Evolutionary conservation across 2,888 invertebrate species (phyloP), one percentile per base, ranked within the genome.

Genomic region (Globia sparganii): DNA sequence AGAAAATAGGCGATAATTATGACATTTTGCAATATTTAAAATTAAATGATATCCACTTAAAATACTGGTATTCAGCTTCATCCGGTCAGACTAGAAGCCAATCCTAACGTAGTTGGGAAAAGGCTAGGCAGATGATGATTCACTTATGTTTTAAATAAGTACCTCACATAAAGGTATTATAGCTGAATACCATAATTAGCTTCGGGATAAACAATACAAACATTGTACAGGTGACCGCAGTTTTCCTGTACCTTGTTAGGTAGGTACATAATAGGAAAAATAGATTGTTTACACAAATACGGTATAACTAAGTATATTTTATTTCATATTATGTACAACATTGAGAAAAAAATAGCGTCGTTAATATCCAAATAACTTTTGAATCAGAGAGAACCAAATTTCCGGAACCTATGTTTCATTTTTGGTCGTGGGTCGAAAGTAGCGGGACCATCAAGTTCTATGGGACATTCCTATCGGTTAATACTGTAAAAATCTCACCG

Each of bases 381-480:
- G n/a, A 46, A 72, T 43, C 21, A 53, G 4, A 73, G 4, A 73
- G 46, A 73, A 72, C 5, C 53, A 78, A 78, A 80, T 80, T 66
- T 78, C 66, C 46, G 46, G 11, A 56, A 61, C 15, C 25, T 37
- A n/a, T 18, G 13, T 62, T 66, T n/a, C 3, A 43, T 46, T 53
- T 65, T 53, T 46, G 49, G 31, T 31, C 28, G 15, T 18, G 21
- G 6, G n/a, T 15, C 11, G 9, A 58, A 73, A 68, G 21, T 80
- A 56, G 21, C 8, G 64, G n/a, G 49, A 9, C 81, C 49, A 58
- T 53, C 18, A 62, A 18, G 15, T 11, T 34, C 8, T 15, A 21
- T 13, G 28, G 53, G 78, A 79, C 18, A 66, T 66, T 46, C 53
- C 21, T 46, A 46, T 46, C 5, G 18, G 5, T 18, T 18, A 46